Evolutionary conservation across 2,888 invertebrate species (phyloP), one percentile per base, ranked within the genome.

Genomic region (Drosophila siamana): DNA sequence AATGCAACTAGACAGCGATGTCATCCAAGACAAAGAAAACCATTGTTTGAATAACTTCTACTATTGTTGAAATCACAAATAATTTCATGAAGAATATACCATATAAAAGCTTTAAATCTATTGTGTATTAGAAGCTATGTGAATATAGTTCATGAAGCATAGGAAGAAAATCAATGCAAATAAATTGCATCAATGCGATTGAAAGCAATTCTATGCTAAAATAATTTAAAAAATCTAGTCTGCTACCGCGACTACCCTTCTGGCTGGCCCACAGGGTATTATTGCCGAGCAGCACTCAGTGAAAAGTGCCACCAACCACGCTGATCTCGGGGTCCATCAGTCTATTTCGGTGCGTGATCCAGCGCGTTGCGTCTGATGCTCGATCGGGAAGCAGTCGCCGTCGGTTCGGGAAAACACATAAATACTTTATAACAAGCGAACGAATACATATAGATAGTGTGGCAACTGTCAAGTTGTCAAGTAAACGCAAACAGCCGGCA

Each of bases 311-410:
- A 60, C 61, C 69, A 46, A 54, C 57, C 30, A 43, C 13, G 51
- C 41, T 38, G 54, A 65, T 41, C 11, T 46, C 38, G 46, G 48
- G 57, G 48, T 60, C 19, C 64, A 76, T 82, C 89, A 91, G 91
- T 91, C 89, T 91, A 91, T 88, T 90, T 89, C 86, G 86, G 91
- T 89, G 87, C 88, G 90, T 86, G 91, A 90, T 91, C 91, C 91
- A 91, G 91, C 86, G 90, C 82, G 80, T 91, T 86, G 80, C 80
- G 64, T 68, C 50, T 46, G 52, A 36, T 43, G 66, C 48, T 70
- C 48, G 43, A 47, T n/a, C 56, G 74, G 47, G 44, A 54, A 56
- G 15, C 40, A 43, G 13, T 16, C 36, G 51, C 40, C 24, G 69
- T 56, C 47, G 60, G n/a, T 28, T 40, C 65, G 57, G 61, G 54